Base-by-base conservation (phyloP, 1,140 invertebrate species). In the Geopemphigus sp. region DNA sequence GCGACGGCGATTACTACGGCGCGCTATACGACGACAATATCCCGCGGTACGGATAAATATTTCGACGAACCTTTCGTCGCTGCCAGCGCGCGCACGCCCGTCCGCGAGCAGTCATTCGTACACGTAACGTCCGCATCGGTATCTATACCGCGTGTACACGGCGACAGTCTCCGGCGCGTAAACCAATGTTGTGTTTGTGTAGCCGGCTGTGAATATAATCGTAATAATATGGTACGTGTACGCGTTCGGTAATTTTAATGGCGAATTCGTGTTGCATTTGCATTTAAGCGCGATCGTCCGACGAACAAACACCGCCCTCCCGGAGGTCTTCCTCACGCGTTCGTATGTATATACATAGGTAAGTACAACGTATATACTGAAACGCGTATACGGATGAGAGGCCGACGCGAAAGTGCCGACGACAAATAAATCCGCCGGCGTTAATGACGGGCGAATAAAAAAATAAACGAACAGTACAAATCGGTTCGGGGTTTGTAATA, bases 201-300 rank as follows among this genome's bases (percentile, higher is more conserved):
- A n/a, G 5, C 32, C 26, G 22, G 5, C n/a, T 45, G 73, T 76
- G 54, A 76, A 74, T 50, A 17, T 50, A 39, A 39, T 39, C 8
- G 3, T 39, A 39, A 39, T 39, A 39, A 39, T 39, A 39, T 4
- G 3, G 8, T 39, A 39, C 32, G 8, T 39, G 8, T 39, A 39
- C 32, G 5, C 47, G 39, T 24, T 11, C 32, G 26, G 32, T 45
- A 59, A 76, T 76, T 76, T 59, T 76, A 76, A 76, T 76, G 73
- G 57, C 57, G 24, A 63, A 63, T 78, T 78, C 57, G 39, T 78
- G 74, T 63, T 78, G 57, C 57, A 63, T 29, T 78, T 17, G 8
- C 24, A 61, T 78, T 61, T 29, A 8, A 17, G 45, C 47, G 39
- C 26, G 19, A 11, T n/a, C 73, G 54, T 32, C 29, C 54, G 19